Evolutionary conservation across 2,113 vertebrate species (phyloP).

Genomic region (Poeciliopsis retropinna): DNA sequence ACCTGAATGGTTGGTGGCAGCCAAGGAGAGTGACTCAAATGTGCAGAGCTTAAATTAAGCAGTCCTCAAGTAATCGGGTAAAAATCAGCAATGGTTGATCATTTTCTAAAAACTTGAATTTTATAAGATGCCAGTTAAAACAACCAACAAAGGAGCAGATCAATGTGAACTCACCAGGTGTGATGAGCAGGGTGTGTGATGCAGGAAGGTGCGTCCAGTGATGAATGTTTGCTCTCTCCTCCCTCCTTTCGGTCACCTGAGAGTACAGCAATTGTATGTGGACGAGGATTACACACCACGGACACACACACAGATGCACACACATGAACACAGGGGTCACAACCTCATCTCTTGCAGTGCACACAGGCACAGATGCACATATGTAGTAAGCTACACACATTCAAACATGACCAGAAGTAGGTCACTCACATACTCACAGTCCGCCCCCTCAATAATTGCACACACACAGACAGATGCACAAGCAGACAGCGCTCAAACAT

Average conservation of each 20-base stretch:
- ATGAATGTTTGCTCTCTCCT: slow-evolving; percentile 64
- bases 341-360: slow-evolving; percentile 44
- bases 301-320: slow-evolving; percentile 4
- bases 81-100: not conserved
- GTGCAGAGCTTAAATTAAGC: slow-evolving; percentile 11
- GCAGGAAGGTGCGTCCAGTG: slow-evolving; percentile 60
- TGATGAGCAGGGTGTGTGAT: slow-evolving; percentile 61
- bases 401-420: slow-evolving; percentile 55
- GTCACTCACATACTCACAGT: slow-evolving; percentile 57
- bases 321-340: slow-evolving; percentile 45
- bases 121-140: not conserved
- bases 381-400: slow-evolving; percentile 27
- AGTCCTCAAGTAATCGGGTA: not conserved
- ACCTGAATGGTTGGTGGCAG: not conserved
- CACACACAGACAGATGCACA: slow-evolving; percentile 25
- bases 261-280: slow-evolving; percentile 52
- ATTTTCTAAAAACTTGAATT: slow-evolving; percentile 9
- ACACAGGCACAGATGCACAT: slow-evolving; percentile 14
- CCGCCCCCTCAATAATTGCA: slow-evolving; percentile 55
- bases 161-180: slow-evolving; percentile 65
- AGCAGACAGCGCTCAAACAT: slow-evolving; percentile 23
- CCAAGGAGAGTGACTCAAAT: not conserved
- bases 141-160: not conserved
- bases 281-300: slow-evolving; percentile 53
- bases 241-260: slow-evolving; percentile 77